A percentile compares a stretch with the other conserved stretches of the same genome.
Evolutionary conservation across 2,113 vertebrate species (phyloP).

Genomic region (Charina bottae): DNA sequence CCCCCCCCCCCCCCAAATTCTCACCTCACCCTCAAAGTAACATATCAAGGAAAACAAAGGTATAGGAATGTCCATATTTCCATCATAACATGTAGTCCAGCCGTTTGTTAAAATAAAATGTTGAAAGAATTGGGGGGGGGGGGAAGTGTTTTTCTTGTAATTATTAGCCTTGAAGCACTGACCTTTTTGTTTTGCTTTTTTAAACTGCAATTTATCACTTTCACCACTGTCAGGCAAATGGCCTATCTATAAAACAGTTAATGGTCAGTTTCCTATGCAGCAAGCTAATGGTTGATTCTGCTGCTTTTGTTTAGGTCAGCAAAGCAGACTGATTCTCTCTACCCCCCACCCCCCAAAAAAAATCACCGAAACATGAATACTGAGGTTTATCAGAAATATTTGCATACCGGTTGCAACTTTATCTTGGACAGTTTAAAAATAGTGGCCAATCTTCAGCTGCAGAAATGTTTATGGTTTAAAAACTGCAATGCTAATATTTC

Average conservation of each 20-base stretch:
- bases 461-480: slow-evolving; percentile 9
- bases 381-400: slow-evolving; percentile 51
- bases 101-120: slow-evolving; percentile 12
- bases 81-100: not conserved
- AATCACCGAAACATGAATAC: slow-evolving; percentile 38
- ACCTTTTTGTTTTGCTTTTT: slow-evolving; percentile 54
- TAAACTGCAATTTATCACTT: slow-evolving; percentile 58
- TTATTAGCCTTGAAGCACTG: slow-evolving; percentile 32
- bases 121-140: slow-evolving; percentile 44
- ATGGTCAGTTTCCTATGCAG: slow-evolving; percentile 40
- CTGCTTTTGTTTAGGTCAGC: slow-evolving; percentile 53
- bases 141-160: slow-evolving; percentile 49
- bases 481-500: not conserved
- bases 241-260: slow-evolving; percentile 36
- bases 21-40: not conserved
- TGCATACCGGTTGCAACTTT: slow-evolving; percentile 43
- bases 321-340: slow-evolving; percentile 1
- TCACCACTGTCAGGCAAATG: slow-evolving; percentile 50
- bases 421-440: slow-evolving; percentile 43
- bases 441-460: not conserved
- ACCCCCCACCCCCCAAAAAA: slow-evolving; percentile 16
- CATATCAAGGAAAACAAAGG: not conserved
- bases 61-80: not conserved
- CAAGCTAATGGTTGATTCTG: slow-evolving; percentile 42
- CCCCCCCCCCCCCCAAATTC: not conserved